A percentile compares a stretch with the other conserved stretches of the same genome.
Evolutionary conservation across 1,140 invertebrate genomes (phyloP).

Genomic region (Drosophila murphyi): DNA sequence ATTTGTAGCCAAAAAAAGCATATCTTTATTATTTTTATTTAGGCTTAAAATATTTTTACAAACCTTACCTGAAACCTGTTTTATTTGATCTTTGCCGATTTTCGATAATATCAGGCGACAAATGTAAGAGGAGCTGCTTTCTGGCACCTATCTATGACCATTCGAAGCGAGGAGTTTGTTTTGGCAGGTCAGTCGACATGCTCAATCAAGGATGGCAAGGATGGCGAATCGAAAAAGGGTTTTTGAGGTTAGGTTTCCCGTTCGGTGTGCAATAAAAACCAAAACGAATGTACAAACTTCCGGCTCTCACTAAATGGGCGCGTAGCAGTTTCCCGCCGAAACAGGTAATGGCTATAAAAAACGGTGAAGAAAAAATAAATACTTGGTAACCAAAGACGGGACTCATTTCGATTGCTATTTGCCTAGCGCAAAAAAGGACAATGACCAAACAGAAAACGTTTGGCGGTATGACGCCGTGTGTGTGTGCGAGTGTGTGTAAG

Average conservation of each 20-base stretch:
- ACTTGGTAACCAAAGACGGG: slow-evolving; percentile 47
- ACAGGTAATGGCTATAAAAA: slow-evolving; percentile 26
- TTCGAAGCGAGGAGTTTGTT: slow-evolving; percentile 10
- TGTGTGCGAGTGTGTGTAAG: slow-evolving; percentile 10
- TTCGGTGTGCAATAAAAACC: slow-evolving; percentile 43
- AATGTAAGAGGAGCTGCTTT: not conserved
- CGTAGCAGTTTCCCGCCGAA: not conserved
- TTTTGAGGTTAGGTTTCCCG: slow-evolving; percentile 29
- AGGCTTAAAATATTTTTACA: not conserved
- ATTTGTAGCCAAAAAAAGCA: not conserved
- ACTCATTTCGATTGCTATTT: slow-evolving; percentile 46
- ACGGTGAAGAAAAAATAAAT: slow-evolving; percentile 17
- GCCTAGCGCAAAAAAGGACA: slow-evolving; percentile 76
- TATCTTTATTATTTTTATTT: no score
- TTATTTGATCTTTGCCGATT: slow-evolving; percentile 22
- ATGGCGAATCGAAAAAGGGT: slow-evolving; percentile 27
- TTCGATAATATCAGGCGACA: not conserved
- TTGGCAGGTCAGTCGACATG: slow-evolving; percentile 23
- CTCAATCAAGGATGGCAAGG: slow-evolving; percentile 20
- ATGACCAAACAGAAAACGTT: slow-evolving; percentile 70
- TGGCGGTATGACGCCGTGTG: slow-evolving; percentile 29
- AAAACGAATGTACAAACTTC: slow-evolving; percentile 52
- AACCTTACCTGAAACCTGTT: slow-evolving; percentile 13
- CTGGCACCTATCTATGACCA: slow-evolving; percentile 4
- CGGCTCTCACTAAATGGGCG: slow-evolving; percentile 16